Conservation (phyloP, 2,113 vertebrate genomes). For the Noturus placidus region DNA sequence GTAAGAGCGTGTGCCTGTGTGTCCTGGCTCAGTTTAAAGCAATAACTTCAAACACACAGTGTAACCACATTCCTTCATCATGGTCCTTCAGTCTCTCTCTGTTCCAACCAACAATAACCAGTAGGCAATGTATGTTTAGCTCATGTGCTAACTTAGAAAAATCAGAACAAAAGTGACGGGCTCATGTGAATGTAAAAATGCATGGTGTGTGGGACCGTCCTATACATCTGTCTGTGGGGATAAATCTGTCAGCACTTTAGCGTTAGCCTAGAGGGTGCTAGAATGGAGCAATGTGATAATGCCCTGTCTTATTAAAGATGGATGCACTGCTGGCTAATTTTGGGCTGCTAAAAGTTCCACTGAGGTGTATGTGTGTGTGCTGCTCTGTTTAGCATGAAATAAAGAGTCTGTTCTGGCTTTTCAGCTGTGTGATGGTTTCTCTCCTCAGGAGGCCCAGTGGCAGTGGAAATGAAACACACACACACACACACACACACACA, state of each 20-base stretch:
- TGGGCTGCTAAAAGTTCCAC: slow-evolving; percentile 44
- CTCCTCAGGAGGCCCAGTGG: background rate
- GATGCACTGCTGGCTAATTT: slow-evolving; percentile 48
- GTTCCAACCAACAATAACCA: background rate
- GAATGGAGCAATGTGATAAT: slow-evolving; percentile 55
- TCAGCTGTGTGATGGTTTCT: slow-evolving; percentile 6
- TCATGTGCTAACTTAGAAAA: background rate
- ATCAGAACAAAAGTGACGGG: slow-evolving; percentile 37
- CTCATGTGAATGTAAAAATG: slow-evolving; percentile 46
- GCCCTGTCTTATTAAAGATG: slow-evolving; percentile 54
- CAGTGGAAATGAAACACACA: background rate
- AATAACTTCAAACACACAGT: slow-evolving; percentile 4
- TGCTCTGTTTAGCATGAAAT: slow-evolving; percentile 21
- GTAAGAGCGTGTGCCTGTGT: slow-evolving; percentile 49
- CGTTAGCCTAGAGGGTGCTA: slow-evolving; percentile 48
- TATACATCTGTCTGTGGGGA: slow-evolving; percentile 56
- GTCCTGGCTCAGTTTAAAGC: slow-evolving; percentile 13
- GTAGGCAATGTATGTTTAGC: background rate
- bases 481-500: slow-evolving; percentile 16
- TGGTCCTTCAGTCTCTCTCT: slow-evolving; percentile 1
- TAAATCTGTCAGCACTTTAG: slow-evolving; percentile 63
- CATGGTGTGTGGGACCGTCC: slow-evolving; percentile 45
- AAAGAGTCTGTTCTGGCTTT: slow-evolving; percentile 15
- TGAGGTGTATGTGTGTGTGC: slow-evolving; percentile 18
- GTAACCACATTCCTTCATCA: background rate